Conservation (phyloP, 2,888 invertebrate genomes). For the Esperia sulphurella region DNA sequence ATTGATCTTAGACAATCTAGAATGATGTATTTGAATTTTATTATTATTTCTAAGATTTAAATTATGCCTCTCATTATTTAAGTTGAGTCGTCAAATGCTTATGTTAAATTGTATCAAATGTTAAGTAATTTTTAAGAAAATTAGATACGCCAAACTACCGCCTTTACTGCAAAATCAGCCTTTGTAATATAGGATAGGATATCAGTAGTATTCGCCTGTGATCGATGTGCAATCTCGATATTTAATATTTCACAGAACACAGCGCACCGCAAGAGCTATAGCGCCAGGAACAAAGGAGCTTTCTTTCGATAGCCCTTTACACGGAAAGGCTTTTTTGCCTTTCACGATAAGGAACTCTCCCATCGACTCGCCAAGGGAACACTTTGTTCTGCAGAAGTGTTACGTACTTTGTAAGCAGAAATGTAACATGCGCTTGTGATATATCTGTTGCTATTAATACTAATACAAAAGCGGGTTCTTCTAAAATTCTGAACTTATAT, state of each 20-base stretch:
- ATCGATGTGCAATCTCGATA: conserved; percentile 15
- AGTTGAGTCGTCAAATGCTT: too few relatives aligned
- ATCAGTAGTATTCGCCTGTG: conserved; percentile 4
- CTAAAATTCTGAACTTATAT: too few relatives aligned
- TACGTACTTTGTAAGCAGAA: conserved; percentile 10
- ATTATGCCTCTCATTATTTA: too few relatives aligned
- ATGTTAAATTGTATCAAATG: too few relatives aligned
- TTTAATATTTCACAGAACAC: conserved; percentile 8
- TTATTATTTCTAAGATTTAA: too few relatives aligned
- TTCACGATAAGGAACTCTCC: conserved; percentile 56
- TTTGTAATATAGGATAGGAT: neutral
- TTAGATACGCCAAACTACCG: neutral
- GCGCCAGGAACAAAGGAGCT: conserved; percentile 59
- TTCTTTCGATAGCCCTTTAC: conserved; percentile 68
- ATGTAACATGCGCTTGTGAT: neutral
- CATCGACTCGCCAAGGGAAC: conserved; percentile 39
- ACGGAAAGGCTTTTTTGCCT: conserved; percentile 72
- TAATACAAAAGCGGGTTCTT: too few relatives aligned
- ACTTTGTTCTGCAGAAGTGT: conserved; percentile 53
- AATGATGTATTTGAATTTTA: too few relatives aligned
- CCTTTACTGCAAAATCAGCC: neutral
- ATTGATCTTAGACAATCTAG: too few relatives aligned
- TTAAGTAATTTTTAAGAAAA: too few relatives aligned
- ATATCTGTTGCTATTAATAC: too few relatives aligned
- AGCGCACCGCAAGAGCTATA: conserved; percentile 11